A percentile compares a stretch with the other conserved stretches of the same genome.
phyloP scores from a whole-genome alignment of 2,113 vertebrate species.

The Colossoma macropomum region DNA sequence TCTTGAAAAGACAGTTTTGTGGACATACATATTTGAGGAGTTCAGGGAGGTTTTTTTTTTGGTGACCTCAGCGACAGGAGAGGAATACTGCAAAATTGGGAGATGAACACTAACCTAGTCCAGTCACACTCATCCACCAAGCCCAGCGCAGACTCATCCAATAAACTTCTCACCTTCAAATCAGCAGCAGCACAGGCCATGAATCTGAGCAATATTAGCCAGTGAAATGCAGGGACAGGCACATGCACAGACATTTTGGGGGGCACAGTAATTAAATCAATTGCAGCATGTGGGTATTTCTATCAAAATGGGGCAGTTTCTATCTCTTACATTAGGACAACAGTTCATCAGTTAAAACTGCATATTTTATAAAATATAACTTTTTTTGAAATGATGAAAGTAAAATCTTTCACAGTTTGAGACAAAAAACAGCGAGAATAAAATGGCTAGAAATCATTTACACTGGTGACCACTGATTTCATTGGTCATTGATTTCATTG shows the following conservation, averaged over 20 bases:
- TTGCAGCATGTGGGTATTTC: neutral
- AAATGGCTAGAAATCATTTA: too few relatives aligned
- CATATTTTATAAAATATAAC: too few relatives aligned
- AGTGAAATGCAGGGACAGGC: conserved; percentile 26
- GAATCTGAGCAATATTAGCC: conserved; percentile 40
- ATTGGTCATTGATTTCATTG: too few relatives aligned
- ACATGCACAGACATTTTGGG: neutral
- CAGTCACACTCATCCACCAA: conserved; percentile 15
- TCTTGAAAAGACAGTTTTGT: neutral
- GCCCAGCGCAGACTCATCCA: neutral
- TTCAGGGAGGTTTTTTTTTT: neutral
- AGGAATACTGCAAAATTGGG: neutral
- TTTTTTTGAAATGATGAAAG: too few relatives aligned
- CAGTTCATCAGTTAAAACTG: too few relatives aligned
- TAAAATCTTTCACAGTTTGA: too few relatives aligned
- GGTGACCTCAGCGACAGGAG: neutral
- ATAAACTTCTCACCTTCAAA: conserved; percentile 2
- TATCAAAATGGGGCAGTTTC: too few relatives aligned
- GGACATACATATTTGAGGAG: neutral
- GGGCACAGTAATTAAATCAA: neutral
- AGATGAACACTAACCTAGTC: conserved; percentile 7
- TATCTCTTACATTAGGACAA: too few relatives aligned
- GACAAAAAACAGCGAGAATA: too few relatives aligned
- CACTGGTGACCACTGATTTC: too few relatives aligned
- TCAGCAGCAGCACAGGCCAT: conserved; percentile 27